Percentiles rank a stretch among this genome's conserved stretches.
Evolutionary conservation across 2,113 vertebrate species (phyloP).

Genomic region (Synchiropus splendidus): DNA sequence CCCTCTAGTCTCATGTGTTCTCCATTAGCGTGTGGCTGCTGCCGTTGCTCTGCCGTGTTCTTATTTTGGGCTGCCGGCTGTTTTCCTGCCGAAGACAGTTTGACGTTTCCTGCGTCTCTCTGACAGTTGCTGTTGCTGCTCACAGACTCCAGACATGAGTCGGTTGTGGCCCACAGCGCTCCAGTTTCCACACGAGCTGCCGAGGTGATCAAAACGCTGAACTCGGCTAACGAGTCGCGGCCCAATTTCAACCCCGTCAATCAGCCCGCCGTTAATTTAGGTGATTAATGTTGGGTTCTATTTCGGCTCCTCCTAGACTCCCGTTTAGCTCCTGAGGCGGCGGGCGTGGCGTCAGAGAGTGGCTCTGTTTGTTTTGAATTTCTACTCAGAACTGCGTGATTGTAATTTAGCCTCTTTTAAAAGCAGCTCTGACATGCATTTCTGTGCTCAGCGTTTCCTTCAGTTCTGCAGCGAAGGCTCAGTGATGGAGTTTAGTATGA

Average conservation of each 20-base stretch:
- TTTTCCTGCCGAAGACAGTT: constrained; percentile 3
- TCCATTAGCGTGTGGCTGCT: too few relatives aligned
- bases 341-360: too few relatives aligned
- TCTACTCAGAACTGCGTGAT: too few relatives aligned
- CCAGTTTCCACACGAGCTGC: constrained; percentile 4
- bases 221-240: constrained; percentile 27
- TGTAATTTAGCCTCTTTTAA: too few relatives aligned
- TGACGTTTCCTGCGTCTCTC: constrained; percentile 8
- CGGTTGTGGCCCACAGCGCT: not conserved
- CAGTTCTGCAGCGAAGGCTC: too few relatives aligned
- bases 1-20: constrained; percentile 6
- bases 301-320: constrained; percentile 15
- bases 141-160: constrained; percentile 4
- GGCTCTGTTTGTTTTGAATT: too few relatives aligned
- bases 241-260: constrained; percentile 39
- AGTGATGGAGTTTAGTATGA: too few relatives aligned
- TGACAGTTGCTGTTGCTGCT: constrained; percentile 8
- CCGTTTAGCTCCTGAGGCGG: too few relatives aligned
- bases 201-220: constrained; percentile 4
- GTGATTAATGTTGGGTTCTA: constrained; percentile 42
- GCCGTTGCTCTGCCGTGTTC: constrained; percentile 2
- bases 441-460: too few relatives aligned
- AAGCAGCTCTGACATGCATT: too few relatives aligned
- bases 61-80: constrained; percentile 9
- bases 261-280: constrained; percentile 42